Evolutionary conservation across 2,797 vertebrate genomes (phyloP), one percentile per base, ranked within the genome.

Genomic region (Anabacerthia variegaticeps): DNA sequence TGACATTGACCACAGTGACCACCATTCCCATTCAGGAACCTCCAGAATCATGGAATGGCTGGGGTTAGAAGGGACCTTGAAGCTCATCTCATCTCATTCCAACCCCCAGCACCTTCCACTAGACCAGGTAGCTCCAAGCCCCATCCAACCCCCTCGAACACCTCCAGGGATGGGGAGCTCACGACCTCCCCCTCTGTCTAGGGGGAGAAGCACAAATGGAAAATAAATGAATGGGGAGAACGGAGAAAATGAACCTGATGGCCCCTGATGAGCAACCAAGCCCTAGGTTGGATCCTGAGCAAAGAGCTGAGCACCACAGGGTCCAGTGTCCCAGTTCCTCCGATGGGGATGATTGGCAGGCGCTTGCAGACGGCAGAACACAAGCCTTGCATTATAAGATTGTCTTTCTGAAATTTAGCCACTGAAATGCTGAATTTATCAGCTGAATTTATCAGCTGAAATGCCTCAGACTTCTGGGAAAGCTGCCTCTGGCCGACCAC

Each of bases 371-470:
- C 9, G 0, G 59, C 63, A 52, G 39, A 88, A 89, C 72, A 58
- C 61, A 83, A 89, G 41, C 43, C 69, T 73, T 28, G 63, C 86
- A 73, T 79, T 67, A 12, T 27, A 54, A 93, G 80, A 87, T 76
- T 76, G 77, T 91, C 90, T 92, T 95, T 69, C 67, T 1, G 0
- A 93, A 96, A 85, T 85, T 83, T 65, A 44, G 72, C 65, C 1
- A 0, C 72, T 46, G 82, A 85, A 94, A 73, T 0, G 1, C 68
- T n/a, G 81, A 27, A 48, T 65, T 95, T 94, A 93, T 95, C 92
- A 89, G 91, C 72, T 43, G 73, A 77, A 95, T 89, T 95, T 79
- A 96, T 92, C 91, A 89, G 77, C 56, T 61, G 61, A 89, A 95
- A 89, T 82, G 81, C 80, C 80, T 92, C 90, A 92, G 91, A 80